Evolutionary conservation across 2,797 vertebrate species (phyloP).

Genomic region (Syndactyla subalaris): DNA sequence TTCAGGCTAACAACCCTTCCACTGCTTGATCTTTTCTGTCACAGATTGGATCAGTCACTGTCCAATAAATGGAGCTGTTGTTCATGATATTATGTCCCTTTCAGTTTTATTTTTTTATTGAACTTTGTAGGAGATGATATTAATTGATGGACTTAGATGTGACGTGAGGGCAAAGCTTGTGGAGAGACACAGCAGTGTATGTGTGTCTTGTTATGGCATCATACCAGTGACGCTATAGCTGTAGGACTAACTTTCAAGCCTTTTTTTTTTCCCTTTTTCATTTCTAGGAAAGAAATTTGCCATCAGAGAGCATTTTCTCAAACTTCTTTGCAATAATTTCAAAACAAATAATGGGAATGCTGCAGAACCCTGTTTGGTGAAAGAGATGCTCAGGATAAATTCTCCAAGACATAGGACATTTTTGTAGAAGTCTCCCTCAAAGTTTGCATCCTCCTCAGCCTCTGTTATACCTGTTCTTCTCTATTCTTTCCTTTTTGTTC

Average conservation of each 20-base stretch:
- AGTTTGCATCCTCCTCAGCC: not conserved
- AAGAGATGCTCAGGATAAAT: not conserved
- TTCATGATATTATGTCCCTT: conserved; percentile 34
- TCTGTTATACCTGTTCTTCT: not conserved
- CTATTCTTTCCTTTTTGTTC: not conserved
- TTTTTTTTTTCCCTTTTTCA: not conserved
- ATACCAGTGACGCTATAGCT: not conserved
- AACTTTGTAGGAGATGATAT: conserved; percentile 59
- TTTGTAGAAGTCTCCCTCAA: not conserved
- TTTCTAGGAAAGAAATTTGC: not conserved
- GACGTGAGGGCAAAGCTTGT: conserved; percentile 1
- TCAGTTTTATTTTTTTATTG: conserved; percentile 37
- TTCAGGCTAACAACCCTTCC: conserved; percentile 60
- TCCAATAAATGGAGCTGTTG: conserved; percentile 61
- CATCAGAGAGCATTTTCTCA: not conserved
- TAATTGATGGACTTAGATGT: conserved; percentile 47
- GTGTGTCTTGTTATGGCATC: conserved; percentile 38
- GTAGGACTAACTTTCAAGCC: not conserved
- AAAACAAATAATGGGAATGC: not conserved
- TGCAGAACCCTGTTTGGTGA: not conserved
- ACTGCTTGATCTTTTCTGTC: conserved; percentile 67
- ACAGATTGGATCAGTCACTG: conserved; percentile 57
- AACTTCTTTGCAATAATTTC: not conserved
- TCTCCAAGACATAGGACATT: not conserved
- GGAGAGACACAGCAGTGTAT: not conserved